Evolutionary conservation across 1,140 invertebrate species (phyloP).

Genomic region (Amphibalanus amphitrite): DNA sequence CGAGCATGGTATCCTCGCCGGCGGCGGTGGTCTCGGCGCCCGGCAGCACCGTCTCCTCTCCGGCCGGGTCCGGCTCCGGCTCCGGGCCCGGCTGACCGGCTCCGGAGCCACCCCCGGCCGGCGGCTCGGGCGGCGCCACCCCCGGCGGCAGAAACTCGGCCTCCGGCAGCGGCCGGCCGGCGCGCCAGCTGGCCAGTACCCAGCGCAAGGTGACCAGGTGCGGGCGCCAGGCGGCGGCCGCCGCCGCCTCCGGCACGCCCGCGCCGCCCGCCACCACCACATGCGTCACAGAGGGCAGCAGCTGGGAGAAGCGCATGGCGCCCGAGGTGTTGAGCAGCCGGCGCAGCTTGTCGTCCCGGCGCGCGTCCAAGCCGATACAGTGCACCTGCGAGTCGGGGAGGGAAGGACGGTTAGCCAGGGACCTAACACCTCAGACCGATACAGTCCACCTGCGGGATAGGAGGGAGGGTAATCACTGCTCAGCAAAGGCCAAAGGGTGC

Average conservation of each 20-base stretch:
- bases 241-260: background rate
- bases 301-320: constrained; percentile 54
- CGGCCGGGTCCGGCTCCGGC: no score
- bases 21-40: no score
- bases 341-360: constrained; percentile 50
- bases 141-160: no score
- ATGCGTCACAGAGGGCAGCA: constrained; percentile 59
- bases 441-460: no score
- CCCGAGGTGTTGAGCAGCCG: constrained; percentile 60
- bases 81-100: no score
- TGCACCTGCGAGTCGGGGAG: constrained; percentile 39
- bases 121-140: no score
- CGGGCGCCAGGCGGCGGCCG: background rate
- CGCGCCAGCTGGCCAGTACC: background rate
- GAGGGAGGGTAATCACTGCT: no score
- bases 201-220: background rate
- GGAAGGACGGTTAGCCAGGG: constrained; percentile 6
- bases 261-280: constrained; percentile 23
- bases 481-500: no score
- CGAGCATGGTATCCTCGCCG: no score
- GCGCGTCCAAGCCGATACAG: constrained; percentile 40
- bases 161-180: background rate
- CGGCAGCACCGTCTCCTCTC: no score
- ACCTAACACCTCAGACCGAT: no score
- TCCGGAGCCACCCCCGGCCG: no score